These are phyloP conservation scores for Sturmia bella DNA, from an alignment of 2,888 invertebrate species.

Conservation along the genomic window DNA sequence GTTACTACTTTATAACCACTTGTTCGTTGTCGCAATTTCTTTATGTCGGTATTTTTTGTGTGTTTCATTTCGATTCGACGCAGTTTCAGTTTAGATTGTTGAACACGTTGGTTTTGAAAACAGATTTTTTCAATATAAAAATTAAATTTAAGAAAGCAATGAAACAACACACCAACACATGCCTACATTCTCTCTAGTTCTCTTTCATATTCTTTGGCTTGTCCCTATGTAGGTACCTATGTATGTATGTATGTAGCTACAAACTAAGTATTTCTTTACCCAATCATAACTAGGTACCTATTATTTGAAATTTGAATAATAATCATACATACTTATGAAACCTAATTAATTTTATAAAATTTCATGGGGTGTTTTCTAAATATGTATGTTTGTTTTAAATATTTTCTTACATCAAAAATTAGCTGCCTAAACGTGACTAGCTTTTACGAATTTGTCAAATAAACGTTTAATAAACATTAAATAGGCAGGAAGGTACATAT, in stretches of 20 bases:
- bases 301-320: constrained; percentile 48
- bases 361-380: background rate
- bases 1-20: constrained; percentile 31
- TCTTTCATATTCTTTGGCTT: background rate
- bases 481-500: too few species aligned
- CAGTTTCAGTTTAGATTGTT: constrained; percentile 62
- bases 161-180: background rate
- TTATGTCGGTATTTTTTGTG: too few species aligned
- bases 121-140: constrained; percentile 66
- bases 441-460: too few species aligned
- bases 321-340: constrained; percentile 25
- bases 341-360: constrained; percentile 31
- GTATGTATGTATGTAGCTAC: too few species aligned
- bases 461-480: too few species aligned
- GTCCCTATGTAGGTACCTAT: background rate
- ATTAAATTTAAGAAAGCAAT: constrained; percentile 51
- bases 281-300: constrained; percentile 38
- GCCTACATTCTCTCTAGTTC: background rate
- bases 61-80: constrained; percentile 67
- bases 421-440: too few species aligned
- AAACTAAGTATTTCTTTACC: background rate
- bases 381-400: background rate
- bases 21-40: constrained; percentile 18
- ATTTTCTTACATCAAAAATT: too few species aligned
- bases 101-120: constrained; percentile 60